Evolutionary conservation across 92 coral and sea anemone genomes (phyloP), one percentile per base, ranked within the genome.

Genomic region (Parazoanthus atlanticus): DNA sequence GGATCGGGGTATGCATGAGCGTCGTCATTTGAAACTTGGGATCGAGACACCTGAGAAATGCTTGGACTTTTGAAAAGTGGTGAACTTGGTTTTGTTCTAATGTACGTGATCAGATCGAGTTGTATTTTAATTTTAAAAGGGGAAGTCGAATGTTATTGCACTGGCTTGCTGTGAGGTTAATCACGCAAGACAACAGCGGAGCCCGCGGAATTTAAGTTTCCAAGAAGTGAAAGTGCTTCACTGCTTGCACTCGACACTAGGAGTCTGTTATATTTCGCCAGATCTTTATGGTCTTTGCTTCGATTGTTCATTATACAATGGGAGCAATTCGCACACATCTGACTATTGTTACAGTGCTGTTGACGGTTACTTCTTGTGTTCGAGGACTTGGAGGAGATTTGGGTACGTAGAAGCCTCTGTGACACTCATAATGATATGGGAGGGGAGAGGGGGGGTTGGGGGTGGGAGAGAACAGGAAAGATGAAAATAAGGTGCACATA

Each of bases 391-490:
- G 69, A 54, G 41, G 87, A 29, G 78, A 84, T 84, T 71, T 19
- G 41, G 78, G 87, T 84, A 29, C 36, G 87, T 69, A 41, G 29
- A 7, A n/a, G n/a, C n/a, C n/a, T n/a, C n/a, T n/a, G n/a, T n/a
- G n/a, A n/a, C n/a, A n/a, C n/a, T n/a, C n/a, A n/a, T n/a, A n/a
- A n/a, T n/a, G n/a, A n/a, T n/a, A n/a, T n/a, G n/a, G n/a, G n/a
- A n/a, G n/a, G n/a, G n/a, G n/a, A n/a, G n/a, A n/a, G n/a, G n/a
- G n/a, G n/a, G n/a, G n/a, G n/a, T n/a, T n/a, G n/a, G n/a, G n/a
- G n/a, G n/a, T n/a, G n/a, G n/a, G n/a, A n/a, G n/a, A n/a, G n/a
- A n/a, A n/a, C n/a, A n/a, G n/a, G n/a, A n/a, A n/a, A n/a, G n/a
- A n/a, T n/a, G n/a, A n/a, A n/a, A n/a, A n/a, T n/a, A n/a, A n/a